Conservation (phyloP, 2,797 vertebrate species). For the Eutrigla gurnardus region DNA sequence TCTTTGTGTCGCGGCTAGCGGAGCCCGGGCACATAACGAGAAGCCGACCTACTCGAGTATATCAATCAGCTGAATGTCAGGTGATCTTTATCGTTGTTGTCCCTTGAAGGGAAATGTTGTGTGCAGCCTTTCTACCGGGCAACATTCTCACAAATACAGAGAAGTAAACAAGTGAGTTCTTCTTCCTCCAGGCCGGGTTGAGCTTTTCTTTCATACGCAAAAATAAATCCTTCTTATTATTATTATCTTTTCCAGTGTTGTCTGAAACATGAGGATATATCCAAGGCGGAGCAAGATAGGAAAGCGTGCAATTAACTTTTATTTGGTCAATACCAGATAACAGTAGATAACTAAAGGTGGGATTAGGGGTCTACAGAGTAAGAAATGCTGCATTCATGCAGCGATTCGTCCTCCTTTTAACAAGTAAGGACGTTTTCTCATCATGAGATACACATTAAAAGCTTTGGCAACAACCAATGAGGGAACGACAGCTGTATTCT, state of each 20-base stretch:
- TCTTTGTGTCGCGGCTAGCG: conserved; percentile 14
- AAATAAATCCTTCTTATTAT: conserved; percentile 3
- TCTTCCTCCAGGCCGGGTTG: conserved; percentile 1
- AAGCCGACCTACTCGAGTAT: conserved; percentile 24
- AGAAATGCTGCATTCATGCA: not conserved
- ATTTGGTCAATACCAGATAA: not conserved
- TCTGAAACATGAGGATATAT: not conserved
- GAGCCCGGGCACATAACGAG: conserved; percentile 21
- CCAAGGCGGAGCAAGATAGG: not conserved
- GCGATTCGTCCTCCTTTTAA: not conserved
- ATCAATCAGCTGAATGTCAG: conserved; percentile 36
- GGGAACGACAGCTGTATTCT: conserved; percentile 3
- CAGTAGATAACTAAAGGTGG: not conserved
- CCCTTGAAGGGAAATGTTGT: conserved; percentile 23
- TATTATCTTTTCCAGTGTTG: not conserved
- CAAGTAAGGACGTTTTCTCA: not conserved
- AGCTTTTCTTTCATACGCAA: conserved; percentile 14
- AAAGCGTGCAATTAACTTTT: not conserved
- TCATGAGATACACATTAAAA: conserved; percentile 1
- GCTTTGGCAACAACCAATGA: conserved; percentile 5
- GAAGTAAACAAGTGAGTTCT: conserved; percentile 2
- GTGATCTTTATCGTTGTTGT: conserved; percentile 31
- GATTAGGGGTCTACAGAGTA: not conserved
- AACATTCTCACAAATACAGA: conserved; percentile 9
- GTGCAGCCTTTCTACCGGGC: conserved; percentile 4